Conservation (phyloP, 1,140 invertebrate genomes). For the Epicauta chinensis region DNA sequence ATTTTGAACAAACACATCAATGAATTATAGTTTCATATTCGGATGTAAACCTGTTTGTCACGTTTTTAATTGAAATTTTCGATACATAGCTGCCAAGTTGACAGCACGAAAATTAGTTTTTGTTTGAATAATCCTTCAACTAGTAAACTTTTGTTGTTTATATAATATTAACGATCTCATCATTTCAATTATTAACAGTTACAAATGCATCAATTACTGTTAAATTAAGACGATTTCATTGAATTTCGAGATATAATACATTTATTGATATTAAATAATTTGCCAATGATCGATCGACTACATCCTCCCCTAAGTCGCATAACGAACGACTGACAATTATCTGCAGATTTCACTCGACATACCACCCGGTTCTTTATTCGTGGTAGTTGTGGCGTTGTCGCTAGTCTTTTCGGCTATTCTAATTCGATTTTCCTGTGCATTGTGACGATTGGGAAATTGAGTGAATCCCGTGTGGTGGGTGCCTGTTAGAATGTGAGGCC, state of each 20-base stretch:
- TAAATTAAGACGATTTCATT: no score
- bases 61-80: slow-evolving; percentile 16
- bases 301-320: not conserved
- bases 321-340: slow-evolving; percentile 21
- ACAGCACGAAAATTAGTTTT: slow-evolving; percentile 14
- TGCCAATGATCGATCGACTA: not conserved
- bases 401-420: slow-evolving; percentile 16
- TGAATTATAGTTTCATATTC: slow-evolving; percentile 9
- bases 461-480: slow-evolving; percentile 9
- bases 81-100: slow-evolving; percentile 7
- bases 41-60: slow-evolving; percentile 9
- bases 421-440: slow-evolving; percentile 17
- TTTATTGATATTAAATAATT: slow-evolving; percentile 5
- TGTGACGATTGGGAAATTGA: slow-evolving; percentile 20
- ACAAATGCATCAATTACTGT: no score
- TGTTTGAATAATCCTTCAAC: slow-evolving; percentile 2
- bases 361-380: slow-evolving; percentile 16
- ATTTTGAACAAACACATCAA: not conserved
- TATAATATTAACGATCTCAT: no score
- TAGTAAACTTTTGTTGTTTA: slow-evolving; percentile 4
- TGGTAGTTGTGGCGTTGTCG: slow-evolving; percentile 1
- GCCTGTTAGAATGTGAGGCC: slow-evolving; percentile 5
- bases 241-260: no score
- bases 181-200: no score
- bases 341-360: slow-evolving; percentile 16